Conservation (phyloP, 2,888 invertebrate species). For the Lamellibrachia satsuma region DNA sequence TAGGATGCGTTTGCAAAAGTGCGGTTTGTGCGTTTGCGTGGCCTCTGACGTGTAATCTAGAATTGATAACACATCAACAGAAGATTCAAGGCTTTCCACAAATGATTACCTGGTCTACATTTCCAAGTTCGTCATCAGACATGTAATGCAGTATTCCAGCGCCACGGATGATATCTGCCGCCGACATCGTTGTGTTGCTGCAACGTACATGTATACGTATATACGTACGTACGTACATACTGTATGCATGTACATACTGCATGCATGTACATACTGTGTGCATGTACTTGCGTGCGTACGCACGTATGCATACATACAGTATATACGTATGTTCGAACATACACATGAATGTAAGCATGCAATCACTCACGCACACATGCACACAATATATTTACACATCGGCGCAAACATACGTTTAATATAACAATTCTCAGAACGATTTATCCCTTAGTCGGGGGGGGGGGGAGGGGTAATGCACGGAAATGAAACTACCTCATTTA, state of each 20-base stretch:
- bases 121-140: neutral
- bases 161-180: neutral
- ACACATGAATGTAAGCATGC: neutral
- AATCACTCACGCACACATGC: neutral
- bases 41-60: too few relatives aligned
- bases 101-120: neutral
- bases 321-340: neutral
- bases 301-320: neutral
- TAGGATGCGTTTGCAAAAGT: too few relatives aligned
- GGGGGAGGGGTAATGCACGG: too few relatives aligned
- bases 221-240: neutral
- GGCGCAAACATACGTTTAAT: too few relatives aligned
- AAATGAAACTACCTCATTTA: too few relatives aligned
- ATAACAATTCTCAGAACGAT: too few relatives aligned
- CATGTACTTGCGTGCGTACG: neutral
- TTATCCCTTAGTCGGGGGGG: too few relatives aligned
- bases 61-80: too few relatives aligned
- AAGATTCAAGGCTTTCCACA: too few relatives aligned
- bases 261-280: neutral
- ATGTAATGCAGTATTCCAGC: neutral
- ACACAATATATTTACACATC: too few relatives aligned
- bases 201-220: neutral
- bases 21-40: too few relatives aligned
- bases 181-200: neutral
- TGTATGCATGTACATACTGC: neutral